Base-by-base conservation (phyloP, 2,113 vertebrate genomes). In the Apeltes quadracus region DNA sequence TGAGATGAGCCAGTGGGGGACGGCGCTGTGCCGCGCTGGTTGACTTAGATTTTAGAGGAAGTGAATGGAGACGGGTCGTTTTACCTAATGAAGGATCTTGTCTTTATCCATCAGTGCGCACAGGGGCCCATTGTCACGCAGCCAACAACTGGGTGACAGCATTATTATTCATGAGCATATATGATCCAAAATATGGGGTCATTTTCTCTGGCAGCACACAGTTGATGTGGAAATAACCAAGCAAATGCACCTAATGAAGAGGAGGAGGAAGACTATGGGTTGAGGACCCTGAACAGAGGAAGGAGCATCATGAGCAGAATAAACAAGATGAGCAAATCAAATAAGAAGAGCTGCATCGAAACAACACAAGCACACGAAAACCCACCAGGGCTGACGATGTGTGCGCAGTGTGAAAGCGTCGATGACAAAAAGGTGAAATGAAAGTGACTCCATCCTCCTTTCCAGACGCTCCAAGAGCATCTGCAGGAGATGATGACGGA, bases 361-460 rank as follows among this genome's bases (percentile, higher is more conserved):
- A 72, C 36, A 51, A 44, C 23, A 39, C 55, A 38, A 59, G 38
- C 29, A 62, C 34, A 69, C 53, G 16, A 79, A 87, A 86, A 70
- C 56, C 50, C 43, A 46, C 46, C 32, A 2, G 18, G 38, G 13
- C 39, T n/a, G 20, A 3, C 67, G 36, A 53, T 29, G n/a, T 58
- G 59, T 8, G 44, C 61, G 74, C 57, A 43, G 48, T 38, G 61
- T 61, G 32, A 83, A 74, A 81, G 48, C 53, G 61, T 27, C 69
- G 70, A 83, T 76, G 80, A 74, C 74, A 67, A 54, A 70, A 66
- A 84, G 74, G 76, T 75, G 75, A 80, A 80, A 81, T 80, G 69
- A 86, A 83, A 84, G 82, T 70, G 78, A 74, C 62, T 82, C 61
- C 36, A 23, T 63, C 75, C 76, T 66, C 29, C 57, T 81, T 46